Evolutionary conservation across 1,140 invertebrate species (phyloP), one percentile per base, ranked within the genome.

Genomic region (Harlomillsia oculata): DNA sequence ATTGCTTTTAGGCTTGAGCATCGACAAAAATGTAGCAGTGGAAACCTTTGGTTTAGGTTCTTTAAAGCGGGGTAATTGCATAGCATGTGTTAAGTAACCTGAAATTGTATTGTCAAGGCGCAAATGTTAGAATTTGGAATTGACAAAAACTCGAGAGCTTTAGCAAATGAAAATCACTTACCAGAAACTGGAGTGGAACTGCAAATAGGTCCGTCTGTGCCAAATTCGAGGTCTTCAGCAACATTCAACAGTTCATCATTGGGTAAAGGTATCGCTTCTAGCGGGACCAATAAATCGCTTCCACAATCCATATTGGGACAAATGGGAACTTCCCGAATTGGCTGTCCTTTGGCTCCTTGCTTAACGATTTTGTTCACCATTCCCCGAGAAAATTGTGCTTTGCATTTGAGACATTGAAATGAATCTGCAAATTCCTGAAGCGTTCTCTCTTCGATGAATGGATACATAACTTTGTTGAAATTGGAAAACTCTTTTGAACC

Each of bases 351-450:
- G 9, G 37, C 36, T 8, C 46, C 56, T 26, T 49, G 20, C n/a
- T 56, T 39, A 5, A 64, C 54, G 5, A 46, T 39, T 50, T 54
- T 60, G 26, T 51, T 18, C 4, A 52, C 54, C 57, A 60, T 53
- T 20, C 30, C 48, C 34, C 39, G 44, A 0, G 56, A 63, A 56
- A 63, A 63, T 26, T 59, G 61, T 28, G 56, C 56, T 25, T 50
- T 45, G 20, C 59, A 60, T 52, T 60, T 60, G 14, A 60, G 14
- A 44, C 59, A 60, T 46, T 56, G 59, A 39, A 55, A 55, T 26
- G 52, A 57, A 23, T 64, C 62, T n/a, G 50, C 41, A 44, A 64
- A 64, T 32, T 64, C 62, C 40, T 60, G 25, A 18, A 64, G n/a
- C 11, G 45, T 46, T 20, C 11, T 56, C 18, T 53, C 36, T 34